Evolutionary conservation across 1,140 invertebrate genomes (phyloP).

Genomic region (Episyrphus balteatus): DNA sequence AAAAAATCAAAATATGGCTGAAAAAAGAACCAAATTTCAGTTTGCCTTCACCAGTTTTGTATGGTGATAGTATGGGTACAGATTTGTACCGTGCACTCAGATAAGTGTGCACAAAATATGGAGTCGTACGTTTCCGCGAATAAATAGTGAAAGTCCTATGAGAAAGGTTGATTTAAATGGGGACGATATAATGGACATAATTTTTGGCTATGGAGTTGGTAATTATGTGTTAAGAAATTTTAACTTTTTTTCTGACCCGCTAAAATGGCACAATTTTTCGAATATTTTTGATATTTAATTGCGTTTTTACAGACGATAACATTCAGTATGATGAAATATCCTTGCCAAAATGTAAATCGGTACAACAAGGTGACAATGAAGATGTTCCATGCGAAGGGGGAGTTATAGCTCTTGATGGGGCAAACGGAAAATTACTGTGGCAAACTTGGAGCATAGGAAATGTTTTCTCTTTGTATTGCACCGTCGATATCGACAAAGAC

Average conservation of each 20-base stretch:
- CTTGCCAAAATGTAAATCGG: slow-evolving; percentile 27
- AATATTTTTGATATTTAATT: background rate
- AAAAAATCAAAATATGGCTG: slow-evolving; percentile 48
- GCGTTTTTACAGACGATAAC: slow-evolving; percentile 18
- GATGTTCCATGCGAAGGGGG: slow-evolving; percentile 60
- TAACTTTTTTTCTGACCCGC: background rate
- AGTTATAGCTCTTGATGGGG: slow-evolving; percentile 63
- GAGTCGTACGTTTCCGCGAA: slow-evolving; percentile 58
- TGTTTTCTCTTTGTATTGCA: slow-evolving; percentile 65
- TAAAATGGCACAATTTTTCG: background rate
- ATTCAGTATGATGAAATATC: slow-evolving; percentile 31
- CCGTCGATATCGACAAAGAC: slow-evolving; percentile 60
- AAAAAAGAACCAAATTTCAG: slow-evolving; percentile 9
- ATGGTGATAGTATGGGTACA: slow-evolving; percentile 22
- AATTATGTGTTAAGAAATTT: background rate
- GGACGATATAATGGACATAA: slow-evolving; percentile 62
- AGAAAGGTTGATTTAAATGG: slow-evolving; percentile 59
- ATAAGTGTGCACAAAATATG: slow-evolving; percentile 58
- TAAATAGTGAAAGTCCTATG: slow-evolving; percentile 65
- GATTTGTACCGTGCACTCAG: slow-evolving; percentile 54
- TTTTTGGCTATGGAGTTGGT: slow-evolving; percentile 74
- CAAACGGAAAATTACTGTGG: slow-evolving; percentile 62
- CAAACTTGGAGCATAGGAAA: slow-evolving; percentile 61
- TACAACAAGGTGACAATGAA: slow-evolving; percentile 18
- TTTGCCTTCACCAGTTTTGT: background rate